A percentile compares a stretch with the other conserved stretches of the same genome.
phyloP scores from a whole-genome alignment of 2,888 invertebrate species.

The Drosophila affinis region DNA sequence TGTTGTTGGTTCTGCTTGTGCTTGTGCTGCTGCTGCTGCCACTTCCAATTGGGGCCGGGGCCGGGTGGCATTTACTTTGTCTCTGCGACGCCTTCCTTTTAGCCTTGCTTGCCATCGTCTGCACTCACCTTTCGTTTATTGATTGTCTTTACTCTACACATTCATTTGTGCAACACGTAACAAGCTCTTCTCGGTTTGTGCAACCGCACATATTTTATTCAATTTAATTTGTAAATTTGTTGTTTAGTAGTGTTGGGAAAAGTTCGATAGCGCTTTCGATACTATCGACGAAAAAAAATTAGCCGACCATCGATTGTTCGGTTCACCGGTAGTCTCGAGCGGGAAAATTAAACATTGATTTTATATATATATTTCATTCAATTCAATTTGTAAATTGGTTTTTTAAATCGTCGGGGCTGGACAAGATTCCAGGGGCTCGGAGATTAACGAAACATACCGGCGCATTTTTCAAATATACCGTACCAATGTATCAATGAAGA shows the following conservation, averaged over 20 bases:
- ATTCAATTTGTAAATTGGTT: too few relatives aligned
- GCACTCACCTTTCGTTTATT: constrained; percentile 34
- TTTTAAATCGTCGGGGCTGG: too few relatives aligned
- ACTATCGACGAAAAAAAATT: too few relatives aligned
- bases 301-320: too few relatives aligned
- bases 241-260: too few relatives aligned
- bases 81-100: not conserved
- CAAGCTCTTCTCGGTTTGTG: constrained; percentile 35
- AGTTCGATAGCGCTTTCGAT: too few relatives aligned
- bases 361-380: not conserved
- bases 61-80: not conserved
- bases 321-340: too few relatives aligned
- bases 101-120: not conserved
- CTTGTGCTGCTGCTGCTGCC: not conserved
- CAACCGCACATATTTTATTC: constrained; percentile 6
- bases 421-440: too few relatives aligned
- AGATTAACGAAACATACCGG: not conserved
- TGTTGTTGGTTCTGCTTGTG: constrained; percentile 17
- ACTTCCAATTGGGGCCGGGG: constrained; percentile 8
- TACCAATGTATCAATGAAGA: not conserved
- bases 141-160: constrained; percentile 41
- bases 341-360: too few relatives aligned
- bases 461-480: not conserved
- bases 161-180: constrained; percentile 60
- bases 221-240: too few relatives aligned